A percentile compares a stretch with the other conserved stretches of the same genome.
These are phyloP conservation scores for Acanthosepion lycidas DNA, from an alignment of 2,888 invertebrate species.

Conservation along the genomic window DNA sequence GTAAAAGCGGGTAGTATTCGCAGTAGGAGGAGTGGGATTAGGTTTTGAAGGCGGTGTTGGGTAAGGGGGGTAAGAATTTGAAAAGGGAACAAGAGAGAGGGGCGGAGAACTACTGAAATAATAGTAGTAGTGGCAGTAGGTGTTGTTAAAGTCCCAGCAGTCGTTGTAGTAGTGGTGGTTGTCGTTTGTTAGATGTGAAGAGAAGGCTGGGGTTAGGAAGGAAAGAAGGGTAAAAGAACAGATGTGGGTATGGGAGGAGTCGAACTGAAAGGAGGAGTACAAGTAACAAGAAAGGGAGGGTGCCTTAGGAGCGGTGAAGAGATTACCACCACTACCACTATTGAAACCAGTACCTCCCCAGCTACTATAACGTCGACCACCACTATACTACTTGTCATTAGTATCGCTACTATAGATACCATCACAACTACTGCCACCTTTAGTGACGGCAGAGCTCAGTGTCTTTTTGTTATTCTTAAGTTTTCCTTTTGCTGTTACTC, in stretches of 20 bases:
- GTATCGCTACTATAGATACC: not conserved
- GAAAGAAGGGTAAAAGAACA: not conserved
- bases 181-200: not conserved
- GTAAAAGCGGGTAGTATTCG: not conserved
- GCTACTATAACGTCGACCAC: not conserved
- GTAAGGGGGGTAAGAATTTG: not conserved
- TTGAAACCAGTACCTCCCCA: not conserved
- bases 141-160: no score
- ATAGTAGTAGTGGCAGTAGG: not conserved
- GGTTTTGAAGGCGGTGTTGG: not conserved
- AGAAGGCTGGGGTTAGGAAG: not conserved
- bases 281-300: not conserved
- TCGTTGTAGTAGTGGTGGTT: not conserved
- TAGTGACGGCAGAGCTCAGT: not conserved
- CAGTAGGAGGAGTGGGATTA: not conserved
- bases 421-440: not conserved
- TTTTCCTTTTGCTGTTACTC: not conserved
- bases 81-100: not conserved
- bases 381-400: not conserved
- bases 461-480: not conserved
- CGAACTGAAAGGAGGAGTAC: not conserved
- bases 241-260: constrained; percentile 1
- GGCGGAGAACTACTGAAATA: not conserved
- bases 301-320: constrained; percentile 12
- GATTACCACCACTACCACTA: constrained; percentile 10